phyloP scores from a whole-genome alignment of 2,888 invertebrate species.

The Drosophila acutilabella region DNA sequence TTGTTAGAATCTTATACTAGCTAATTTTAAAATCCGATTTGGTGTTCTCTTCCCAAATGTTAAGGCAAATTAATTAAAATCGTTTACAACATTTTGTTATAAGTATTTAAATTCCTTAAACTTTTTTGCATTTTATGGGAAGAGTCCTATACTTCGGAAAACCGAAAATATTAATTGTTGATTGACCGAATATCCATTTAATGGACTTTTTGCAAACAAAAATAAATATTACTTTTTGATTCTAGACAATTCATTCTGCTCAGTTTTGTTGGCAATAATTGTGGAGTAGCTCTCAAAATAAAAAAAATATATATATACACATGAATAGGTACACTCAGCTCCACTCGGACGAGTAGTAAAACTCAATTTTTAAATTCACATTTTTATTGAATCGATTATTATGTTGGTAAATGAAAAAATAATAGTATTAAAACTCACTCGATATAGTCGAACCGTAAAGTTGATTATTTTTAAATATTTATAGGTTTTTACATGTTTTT shows the following conservation, averaged over 20 bases:
- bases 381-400: conserved; percentile 1
- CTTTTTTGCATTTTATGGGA: conserved; percentile 32
- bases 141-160: conserved; percentile 50
- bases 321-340: not conserved
- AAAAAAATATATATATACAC: not conserved
- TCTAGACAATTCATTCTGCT: not conserved
- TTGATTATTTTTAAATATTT: conserved; percentile 29
- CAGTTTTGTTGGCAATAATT: not conserved
- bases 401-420: conserved; percentile 7
- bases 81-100: not conserved
- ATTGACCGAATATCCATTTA: conserved; percentile 49
- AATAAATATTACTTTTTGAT: conserved; percentile 10
- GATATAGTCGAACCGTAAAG: conserved; percentile 14
- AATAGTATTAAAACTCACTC: not conserved
- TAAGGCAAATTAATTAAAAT: not conserved
- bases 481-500: conserved; percentile 46
- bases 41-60: conserved; percentile 27
- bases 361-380: too few relatives aligned
- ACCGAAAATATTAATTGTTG: conserved; percentile 44
- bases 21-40: conserved; percentile 58
- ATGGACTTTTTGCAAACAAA: conserved; percentile 41
- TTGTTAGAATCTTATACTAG: conserved; percentile 59
- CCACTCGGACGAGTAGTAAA: too few relatives aligned
- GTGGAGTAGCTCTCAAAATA: not conserved
- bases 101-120: not conserved